These are phyloP conservation scores for Lonchura striata DNA, from an alignment of 2,113 vertebrate genomes.

Conservation along the genomic window DNA sequence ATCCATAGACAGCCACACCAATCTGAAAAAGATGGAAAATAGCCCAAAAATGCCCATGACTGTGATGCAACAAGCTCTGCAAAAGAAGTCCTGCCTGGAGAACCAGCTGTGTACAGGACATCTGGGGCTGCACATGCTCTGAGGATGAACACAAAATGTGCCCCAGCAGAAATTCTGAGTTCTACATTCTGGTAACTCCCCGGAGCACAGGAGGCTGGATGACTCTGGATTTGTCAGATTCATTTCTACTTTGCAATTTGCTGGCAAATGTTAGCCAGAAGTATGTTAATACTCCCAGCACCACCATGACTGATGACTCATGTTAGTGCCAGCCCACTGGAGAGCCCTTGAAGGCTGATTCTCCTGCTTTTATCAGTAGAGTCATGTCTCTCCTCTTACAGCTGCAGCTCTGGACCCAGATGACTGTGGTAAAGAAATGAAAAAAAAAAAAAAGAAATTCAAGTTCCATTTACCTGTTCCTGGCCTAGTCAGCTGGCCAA, in stretches of 20 bases:
- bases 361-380: neutral
- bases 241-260: neutral
- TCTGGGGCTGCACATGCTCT: neutral
- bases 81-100: neutral
- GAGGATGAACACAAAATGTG: neutral
- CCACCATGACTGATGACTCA: constrained; percentile 41
- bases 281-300: neutral
- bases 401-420: neutral
- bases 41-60: neutral
- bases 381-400: neutral
- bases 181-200: neutral
- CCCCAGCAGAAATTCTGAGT: neutral
- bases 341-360: constrained; percentile 22
- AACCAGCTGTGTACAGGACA: neutral
- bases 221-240: neutral
- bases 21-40: neutral
- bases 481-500: neutral
- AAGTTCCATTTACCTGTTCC: neutral
- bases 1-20: neutral
- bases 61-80: neutral
- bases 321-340: neutral
- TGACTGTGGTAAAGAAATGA: neutral
- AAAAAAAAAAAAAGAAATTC: accelerated
- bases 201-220: neutral
- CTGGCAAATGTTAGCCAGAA: constrained; percentile 3